These are phyloP conservation scores for Euschistus heros DNA, from an alignment of 1,140 invertebrate genomes.

Conservation along the genomic window DNA sequence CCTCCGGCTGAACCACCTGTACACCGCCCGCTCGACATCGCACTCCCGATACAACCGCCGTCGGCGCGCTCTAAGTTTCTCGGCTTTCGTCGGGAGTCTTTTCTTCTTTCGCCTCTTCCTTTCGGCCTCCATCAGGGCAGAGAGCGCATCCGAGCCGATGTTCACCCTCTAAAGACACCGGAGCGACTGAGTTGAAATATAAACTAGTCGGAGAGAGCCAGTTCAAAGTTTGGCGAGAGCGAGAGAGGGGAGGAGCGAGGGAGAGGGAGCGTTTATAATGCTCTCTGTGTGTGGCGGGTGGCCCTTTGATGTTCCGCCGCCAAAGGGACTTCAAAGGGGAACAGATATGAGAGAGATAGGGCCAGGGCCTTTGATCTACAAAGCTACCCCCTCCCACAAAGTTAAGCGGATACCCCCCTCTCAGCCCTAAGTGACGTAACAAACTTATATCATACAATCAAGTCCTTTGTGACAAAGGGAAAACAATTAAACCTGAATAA, in stretches of 20 bases:
- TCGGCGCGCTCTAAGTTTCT: background rate
- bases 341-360: slow-evolving; percentile 31
- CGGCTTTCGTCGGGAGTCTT: slow-evolving; percentile 19
- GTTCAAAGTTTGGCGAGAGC: slow-evolving; percentile 27
- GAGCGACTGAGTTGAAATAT: slow-evolving; percentile 31
- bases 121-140: slow-evolving; percentile 12
- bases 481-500: slow-evolving; percentile 28
- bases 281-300: slow-evolving; percentile 25
- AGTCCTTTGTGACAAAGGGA: slow-evolving; percentile 29
- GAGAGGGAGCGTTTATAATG: slow-evolving; percentile 31
- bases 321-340: slow-evolving; percentile 31
- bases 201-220: slow-evolving; percentile 30
- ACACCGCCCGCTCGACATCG: slow-evolving; percentile 30
- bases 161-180: slow-evolving; percentile 29
- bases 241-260: slow-evolving; percentile 20
- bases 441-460: slow-evolving; percentile 30
- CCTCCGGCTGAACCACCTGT: slow-evolving; percentile 31
- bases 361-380: slow-evolving; percentile 27
- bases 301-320: slow-evolving; percentile 29
- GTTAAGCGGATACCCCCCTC: slow-evolving; percentile 27
- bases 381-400: slow-evolving; percentile 25
- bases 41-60: slow-evolving; percentile 24
- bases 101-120: slow-evolving; percentile 13
- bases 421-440: slow-evolving; percentile 26
- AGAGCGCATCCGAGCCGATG: slow-evolving; percentile 21